Evolutionary conservation across 1,140 invertebrate genomes (phyloP).

Genomic region (Drosophila simulans): DNA sequence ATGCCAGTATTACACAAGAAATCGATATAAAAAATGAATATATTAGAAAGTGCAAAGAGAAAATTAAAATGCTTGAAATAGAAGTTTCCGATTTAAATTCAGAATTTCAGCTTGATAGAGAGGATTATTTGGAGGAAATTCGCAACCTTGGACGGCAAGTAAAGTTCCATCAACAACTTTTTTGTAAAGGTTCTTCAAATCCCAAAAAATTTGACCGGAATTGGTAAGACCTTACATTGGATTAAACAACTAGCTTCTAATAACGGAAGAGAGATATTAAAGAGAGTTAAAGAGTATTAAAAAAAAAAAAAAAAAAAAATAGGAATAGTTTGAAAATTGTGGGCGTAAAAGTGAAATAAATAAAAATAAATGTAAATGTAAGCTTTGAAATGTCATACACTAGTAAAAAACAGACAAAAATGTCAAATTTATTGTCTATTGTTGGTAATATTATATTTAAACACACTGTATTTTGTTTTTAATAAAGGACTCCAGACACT

Average conservation of each 20-base stretch:
- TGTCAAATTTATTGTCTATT: too few species aligned
- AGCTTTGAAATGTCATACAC: too few species aligned
- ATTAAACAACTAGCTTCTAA: not conserved
- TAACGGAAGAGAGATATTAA: not conserved
- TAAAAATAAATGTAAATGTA: too few species aligned
- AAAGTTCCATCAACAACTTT: slow-evolving; percentile 89
- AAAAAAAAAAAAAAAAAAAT: too few species aligned
- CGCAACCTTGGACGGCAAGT: slow-evolving; percentile 90
- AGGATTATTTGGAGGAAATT: slow-evolving; percentile 94
- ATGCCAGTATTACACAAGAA: slow-evolving; percentile 92
- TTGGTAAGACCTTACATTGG: slow-evolving; percentile 84
- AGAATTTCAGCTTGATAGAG: slow-evolving; percentile 93
- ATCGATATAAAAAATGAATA: slow-evolving; percentile 89
- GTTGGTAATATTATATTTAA: too few species aligned
- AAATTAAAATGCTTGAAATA: slow-evolving; percentile 87
- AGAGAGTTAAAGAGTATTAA: too few species aligned
- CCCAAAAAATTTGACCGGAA: slow-evolving; percentile 92
- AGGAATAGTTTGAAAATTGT: too few species aligned
- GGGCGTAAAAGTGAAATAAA: too few species aligned
- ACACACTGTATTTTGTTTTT: too few species aligned
- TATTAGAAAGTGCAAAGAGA: slow-evolving; percentile 89
- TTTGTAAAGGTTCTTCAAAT: slow-evolving; percentile 90
- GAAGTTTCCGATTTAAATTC: slow-evolving; percentile 92
- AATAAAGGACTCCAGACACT: slow-evolving; percentile 86
- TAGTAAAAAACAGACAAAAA: too few species aligned